Evolutionary conservation across 2,888 invertebrate genomes (phyloP).

Genomic region (Crocallis elinguaria): DNA sequence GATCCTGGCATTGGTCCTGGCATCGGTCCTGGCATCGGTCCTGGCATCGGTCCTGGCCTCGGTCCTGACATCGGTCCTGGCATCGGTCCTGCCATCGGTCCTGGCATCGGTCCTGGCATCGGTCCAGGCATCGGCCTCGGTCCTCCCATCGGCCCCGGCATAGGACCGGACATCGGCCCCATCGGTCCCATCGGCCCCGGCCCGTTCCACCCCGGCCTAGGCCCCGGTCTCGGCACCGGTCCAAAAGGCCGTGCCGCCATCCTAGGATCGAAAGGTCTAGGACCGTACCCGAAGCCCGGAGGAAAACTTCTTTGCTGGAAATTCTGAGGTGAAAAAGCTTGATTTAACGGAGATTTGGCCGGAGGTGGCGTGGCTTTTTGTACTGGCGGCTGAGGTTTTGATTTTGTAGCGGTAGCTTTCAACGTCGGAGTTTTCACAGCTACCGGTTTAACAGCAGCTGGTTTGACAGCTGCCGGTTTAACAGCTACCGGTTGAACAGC

Average conservation of each 20-base stretch:
- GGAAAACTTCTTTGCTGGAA: not conserved
- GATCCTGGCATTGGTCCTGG: not conserved
- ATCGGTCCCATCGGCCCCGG: slow-evolving; percentile 17
- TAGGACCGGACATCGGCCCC: slow-evolving; percentile 21
- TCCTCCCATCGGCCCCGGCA: slow-evolving; percentile 8
- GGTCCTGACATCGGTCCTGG: not conserved
- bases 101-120: not conserved
- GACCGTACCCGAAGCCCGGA: slow-evolving; percentile 2
- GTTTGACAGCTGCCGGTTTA: no score
- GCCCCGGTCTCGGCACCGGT: slow-evolving; percentile 1
- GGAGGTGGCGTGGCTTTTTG: not conserved
- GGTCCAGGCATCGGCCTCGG: slow-evolving; percentile 3
- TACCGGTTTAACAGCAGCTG: not conserved
- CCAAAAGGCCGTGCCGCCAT: slow-evolving; percentile 7
- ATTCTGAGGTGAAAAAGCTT: not conserved
- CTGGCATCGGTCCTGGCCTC: not conserved
- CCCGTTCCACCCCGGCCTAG: no score
- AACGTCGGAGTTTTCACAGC: no score
- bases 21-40: slow-evolving; percentile 4
- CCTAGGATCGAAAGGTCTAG: slow-evolving; percentile 3
- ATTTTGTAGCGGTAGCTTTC: not conserved
- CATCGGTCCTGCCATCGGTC: not conserved
- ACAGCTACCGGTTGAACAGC: no score
- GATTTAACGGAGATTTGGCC: slow-evolving; percentile 4
- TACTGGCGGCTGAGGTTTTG: not conserved